These are phyloP conservation scores for Pangasius sanitwongsei DNA, from an alignment of 2,797 vertebrate genomes.

Conservation along the genomic window DNA sequence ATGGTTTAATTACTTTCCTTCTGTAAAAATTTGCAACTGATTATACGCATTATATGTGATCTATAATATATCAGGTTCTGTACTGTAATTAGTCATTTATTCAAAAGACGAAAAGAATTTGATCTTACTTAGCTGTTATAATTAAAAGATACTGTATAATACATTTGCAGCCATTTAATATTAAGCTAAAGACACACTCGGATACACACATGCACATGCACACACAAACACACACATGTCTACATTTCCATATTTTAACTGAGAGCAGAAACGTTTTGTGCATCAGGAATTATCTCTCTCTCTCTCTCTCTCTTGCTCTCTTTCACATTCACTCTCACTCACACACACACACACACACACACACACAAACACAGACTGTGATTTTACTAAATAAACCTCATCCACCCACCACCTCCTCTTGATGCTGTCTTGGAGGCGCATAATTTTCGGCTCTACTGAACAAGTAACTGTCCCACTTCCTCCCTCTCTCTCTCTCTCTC, in stretches of 20 bases:
- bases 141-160: not conserved
- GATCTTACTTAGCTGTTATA: not conserved
- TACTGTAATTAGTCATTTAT: not conserved
- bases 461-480: slow-evolving; percentile 33
- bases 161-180: not conserved
- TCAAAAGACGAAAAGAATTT: not conserved
- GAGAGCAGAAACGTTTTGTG: not conserved
- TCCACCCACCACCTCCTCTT: slow-evolving; percentile 29
- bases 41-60: not conserved
- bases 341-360: not conserved
- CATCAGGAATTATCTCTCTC: not conserved
- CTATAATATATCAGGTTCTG: not conserved
- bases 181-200: not conserved
- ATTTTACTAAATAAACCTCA: slow-evolving; percentile 34
- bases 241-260: not conserved
- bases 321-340: not conserved
- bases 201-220: not conserved
- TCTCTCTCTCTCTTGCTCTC: not conserved
- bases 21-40: not conserved
- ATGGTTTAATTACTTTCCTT: not conserved
- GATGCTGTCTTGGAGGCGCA: slow-evolving; percentile 30
- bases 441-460: slow-evolving; percentile 48
- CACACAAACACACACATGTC: slow-evolving; percentile 6
- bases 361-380: slow-evolving; percentile 10
- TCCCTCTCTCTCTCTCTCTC: not conserved